Base-by-base conservation (phyloP, 1,140 invertebrate genomes). In the Psilanteris sp. region DNA sequence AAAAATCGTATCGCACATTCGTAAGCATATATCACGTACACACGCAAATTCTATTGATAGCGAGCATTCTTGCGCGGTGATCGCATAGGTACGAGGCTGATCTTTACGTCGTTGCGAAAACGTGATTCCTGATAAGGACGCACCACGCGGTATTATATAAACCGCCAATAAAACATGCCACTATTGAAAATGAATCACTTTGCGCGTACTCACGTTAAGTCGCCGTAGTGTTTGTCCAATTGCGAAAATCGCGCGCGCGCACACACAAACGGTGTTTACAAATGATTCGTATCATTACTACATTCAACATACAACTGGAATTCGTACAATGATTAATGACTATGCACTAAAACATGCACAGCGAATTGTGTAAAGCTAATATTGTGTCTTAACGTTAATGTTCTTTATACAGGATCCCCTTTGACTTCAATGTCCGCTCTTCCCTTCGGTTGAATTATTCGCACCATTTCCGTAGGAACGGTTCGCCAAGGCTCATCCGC, bases 281-380 rank as follows among this genome's bases (percentile, higher is more conserved):
- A 74, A 57, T 70, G 62, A 73, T 70, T 75, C 61, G 66, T 37
- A 72, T 64, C 52, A 14, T 54, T 41, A 44, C 37, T 73, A 77
- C 59, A 80, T 76, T 64, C 78, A 77, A 83, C 71, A 68, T 50
- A 62, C 44, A 55, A 54, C 62, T 83, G 74, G 62, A 70, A 77
- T 72, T 26, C 59, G 31, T 64, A 48, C 62, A 46, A 80, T 81
- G 66, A 82, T 83, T 79, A 80, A 82, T 55, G 81, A 82, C 85
- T 88, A 88, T 88, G 85, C 86, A 88, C 81, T 89, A 89, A 89
- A 89, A 89, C 86, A 89, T 87, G 87, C 86, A 87, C 79, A 88
- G 83, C 79, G 68, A 83, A 78, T 77, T 71, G 64, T 76, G 59
- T 80, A 84, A 85, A 83, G 59, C 75, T 85, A 81, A 66, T 66